Evolutionary conservation across 1,140 invertebrate species (phyloP), one percentile per base, ranked within the genome.

Genomic region (Mya arenaria): DNA sequence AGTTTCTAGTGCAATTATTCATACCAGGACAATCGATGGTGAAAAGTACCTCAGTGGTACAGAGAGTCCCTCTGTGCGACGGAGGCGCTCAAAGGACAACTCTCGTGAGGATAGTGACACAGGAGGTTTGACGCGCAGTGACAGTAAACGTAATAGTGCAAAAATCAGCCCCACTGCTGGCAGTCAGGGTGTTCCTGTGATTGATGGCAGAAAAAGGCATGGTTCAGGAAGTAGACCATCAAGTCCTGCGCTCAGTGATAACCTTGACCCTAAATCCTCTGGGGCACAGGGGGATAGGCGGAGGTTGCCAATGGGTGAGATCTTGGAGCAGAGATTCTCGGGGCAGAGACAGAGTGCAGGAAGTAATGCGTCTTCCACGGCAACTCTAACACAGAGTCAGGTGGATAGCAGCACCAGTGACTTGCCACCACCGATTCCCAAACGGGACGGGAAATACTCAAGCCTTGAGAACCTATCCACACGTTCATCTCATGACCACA

Each of bases 211-310:
- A n/a, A 82, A 74, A 52, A 41, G 86, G 0, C 86, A 86, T 73
- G 83, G 79, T 23, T 86, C 87, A 39, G 86, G 85, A 17, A 89
- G 87, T 62, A 78, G 87, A 52, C 87, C 87, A 23, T 86, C 62
- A 65, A 89, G 87, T 60, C 87, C 87, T 28, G 71, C 79, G 19
- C 69, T 72, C 5, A 74, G 44, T 30, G 79, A 73, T 37, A 48
- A 55, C 13, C 48, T 58, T 36, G 79, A 82, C 5, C 66, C 69
- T 25, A 28, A 71, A 15, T 73, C 75, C 4, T 56, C 68, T 1
- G 17, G 25, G n/a, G 68, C 30, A 0, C 60, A 30, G 23, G 39
- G 39, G 25, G 78, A 83, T 4, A 44, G 68, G 37, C 52, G 84
- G 23, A 65, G 84, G 36, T 74, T 83, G 41, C 79, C 84, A 52